phyloP scores from a whole-genome alignment of 2,888 invertebrate genomes.

The Drosophila melanosoma region DNA sequence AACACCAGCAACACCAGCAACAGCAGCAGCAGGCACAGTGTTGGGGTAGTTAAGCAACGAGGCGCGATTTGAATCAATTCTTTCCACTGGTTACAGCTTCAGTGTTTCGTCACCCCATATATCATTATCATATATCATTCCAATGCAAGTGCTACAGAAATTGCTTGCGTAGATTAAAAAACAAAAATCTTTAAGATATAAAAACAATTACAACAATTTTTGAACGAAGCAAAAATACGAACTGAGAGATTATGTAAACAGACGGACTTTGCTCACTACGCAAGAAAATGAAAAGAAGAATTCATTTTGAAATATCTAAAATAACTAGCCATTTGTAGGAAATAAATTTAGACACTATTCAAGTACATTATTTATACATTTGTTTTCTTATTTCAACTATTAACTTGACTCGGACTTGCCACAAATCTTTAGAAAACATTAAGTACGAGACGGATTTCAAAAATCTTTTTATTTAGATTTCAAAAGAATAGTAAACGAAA shows the following conservation, averaged over 20 bases:
- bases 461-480: not conserved
- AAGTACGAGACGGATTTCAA: not conserved
- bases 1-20: not conserved
- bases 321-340: not conserved
- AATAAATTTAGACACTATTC: not conserved
- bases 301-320: not conserved
- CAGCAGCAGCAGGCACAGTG: conserved; percentile 7
- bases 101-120: not conserved
- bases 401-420: not conserved
- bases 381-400: not conserved
- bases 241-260: not conserved
- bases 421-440: not conserved
- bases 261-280: not conserved
- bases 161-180: not conserved
- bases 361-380: not conserved
- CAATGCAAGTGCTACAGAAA: conserved; percentile 2
- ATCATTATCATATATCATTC: conserved; percentile 3
- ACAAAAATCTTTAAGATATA: not conserved
- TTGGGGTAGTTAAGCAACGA: conserved; percentile 44
- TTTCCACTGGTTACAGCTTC: not conserved
- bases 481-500: not conserved
- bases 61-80: conserved; percentile 4
- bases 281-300: not conserved
- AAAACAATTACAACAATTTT: not conserved
- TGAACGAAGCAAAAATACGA: not conserved